phyloP scores from a whole-genome alignment of 2,888 invertebrate species.

The Molorchus minor region DNA sequence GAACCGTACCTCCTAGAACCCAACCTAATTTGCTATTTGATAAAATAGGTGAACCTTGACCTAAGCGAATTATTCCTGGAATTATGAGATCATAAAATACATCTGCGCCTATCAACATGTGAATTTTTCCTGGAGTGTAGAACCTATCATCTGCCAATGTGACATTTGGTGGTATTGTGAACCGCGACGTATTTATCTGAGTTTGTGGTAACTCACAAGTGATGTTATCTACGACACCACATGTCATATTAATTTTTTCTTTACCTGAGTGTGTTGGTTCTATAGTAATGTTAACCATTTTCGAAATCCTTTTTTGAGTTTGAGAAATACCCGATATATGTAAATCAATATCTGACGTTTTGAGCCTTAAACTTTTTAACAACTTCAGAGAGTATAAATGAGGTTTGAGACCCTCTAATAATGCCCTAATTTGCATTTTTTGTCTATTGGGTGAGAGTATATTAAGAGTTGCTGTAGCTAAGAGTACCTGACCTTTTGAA shows the following conservation, averaged over 20 bases:
- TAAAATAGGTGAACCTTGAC: not conserved
- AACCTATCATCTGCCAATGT: not conserved
- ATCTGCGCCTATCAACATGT: not conserved
- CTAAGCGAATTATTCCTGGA: not conserved
- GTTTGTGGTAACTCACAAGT: too few species aligned
- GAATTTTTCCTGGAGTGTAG: not conserved
- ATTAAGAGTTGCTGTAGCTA: too few species aligned
- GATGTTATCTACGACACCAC: too few species aligned
- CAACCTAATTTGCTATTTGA: not conserved
- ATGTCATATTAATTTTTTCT: not conserved
- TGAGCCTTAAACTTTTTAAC: too few species aligned
- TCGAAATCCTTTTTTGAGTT: not conserved
- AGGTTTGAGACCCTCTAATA: too few species aligned
- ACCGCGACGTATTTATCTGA: too few species aligned
- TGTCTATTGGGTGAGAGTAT: too few species aligned
- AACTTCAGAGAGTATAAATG: too few species aligned
- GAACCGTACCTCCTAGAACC: not conserved
- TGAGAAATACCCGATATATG: too few species aligned
- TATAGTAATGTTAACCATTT: not conserved
- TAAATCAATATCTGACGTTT: too few species aligned
- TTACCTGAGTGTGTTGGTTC: not conserved
- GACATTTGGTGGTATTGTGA: not conserved
- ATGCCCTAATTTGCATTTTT: too few species aligned
- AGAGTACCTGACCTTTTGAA: too few species aligned
- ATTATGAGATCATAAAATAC: not conserved